These are phyloP conservation scores for Colletes collaris DNA, from an alignment of 2,888 invertebrate species.

Conservation along the genomic window DNA sequence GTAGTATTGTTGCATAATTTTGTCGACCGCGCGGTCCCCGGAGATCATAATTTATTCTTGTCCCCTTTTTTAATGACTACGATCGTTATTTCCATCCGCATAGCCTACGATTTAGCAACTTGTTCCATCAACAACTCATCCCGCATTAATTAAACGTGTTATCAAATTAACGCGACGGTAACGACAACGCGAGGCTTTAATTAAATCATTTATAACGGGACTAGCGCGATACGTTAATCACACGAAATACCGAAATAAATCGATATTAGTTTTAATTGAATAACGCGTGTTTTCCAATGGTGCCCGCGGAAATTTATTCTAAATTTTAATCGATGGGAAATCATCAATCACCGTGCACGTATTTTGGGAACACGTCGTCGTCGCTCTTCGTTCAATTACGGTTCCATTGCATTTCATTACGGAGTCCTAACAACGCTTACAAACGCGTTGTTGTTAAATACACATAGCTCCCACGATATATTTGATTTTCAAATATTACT, in stretches of 20 bases:
- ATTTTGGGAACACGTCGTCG: neutral
- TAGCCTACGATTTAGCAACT: conserved; percentile 33
- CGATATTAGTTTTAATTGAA: conserved; percentile 66
- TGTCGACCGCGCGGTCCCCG: neutral
- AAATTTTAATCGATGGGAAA: conserved; percentile 51
- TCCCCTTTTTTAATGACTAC: neutral
- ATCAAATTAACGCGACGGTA: conserved; percentile 61
- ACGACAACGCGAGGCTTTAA: conserved; percentile 59
- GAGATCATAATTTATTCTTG: conserved; percentile 24
- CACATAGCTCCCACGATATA: neutral
- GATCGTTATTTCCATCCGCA: conserved; percentile 21
- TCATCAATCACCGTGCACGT: conserved; percentile 31
- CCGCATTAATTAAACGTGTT: conserved; percentile 65
- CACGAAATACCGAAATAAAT: conserved; percentile 57
- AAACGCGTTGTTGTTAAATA: conserved; percentile 11
- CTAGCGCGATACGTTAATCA: conserved; percentile 50
- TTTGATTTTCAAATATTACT: conserved; percentile 9
- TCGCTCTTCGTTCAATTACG: neutral
- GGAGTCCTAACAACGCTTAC: conserved; percentile 9
- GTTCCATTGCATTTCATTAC: neutral
- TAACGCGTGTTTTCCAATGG: conserved; percentile 29
- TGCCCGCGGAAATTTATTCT: conserved; percentile 31
- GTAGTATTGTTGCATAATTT: conserved; percentile 7
- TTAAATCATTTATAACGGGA: conserved; percentile 64
- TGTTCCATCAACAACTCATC: conserved; percentile 47